Base-by-base conservation (phyloP, 1,140 invertebrate genomes). In the Melanaphis sacchari region DNA sequence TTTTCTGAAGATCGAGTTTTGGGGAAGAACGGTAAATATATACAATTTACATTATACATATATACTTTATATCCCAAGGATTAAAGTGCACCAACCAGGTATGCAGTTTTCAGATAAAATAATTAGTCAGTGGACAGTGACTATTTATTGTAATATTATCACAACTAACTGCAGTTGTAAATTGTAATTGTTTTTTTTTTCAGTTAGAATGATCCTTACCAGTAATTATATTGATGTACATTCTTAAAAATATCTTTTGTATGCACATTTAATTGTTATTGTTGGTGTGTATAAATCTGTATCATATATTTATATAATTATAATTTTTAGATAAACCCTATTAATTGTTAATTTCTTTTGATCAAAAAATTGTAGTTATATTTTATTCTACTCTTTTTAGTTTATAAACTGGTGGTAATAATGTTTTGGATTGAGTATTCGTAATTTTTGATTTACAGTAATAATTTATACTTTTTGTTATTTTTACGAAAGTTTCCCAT, bases 21-120 rank as follows among this genome's bases (percentile, higher is more conserved):
- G 4, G n/a, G 24, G n/a, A 15, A 91, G 8, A 82, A 38, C 24
- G 41, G 22, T 46, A 36, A 52, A 59, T 76, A 91, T 46, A 38
- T 38, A 91, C n/a, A n/a, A n/a, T n/a, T n/a, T 76, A 43, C 38
- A 91, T 46, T 46, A 43, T 43, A 43, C 43, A 43, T 43, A 3
- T 49, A 3, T 49, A 49, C 18, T 90, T 15, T 24, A 41, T 54
- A 90, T 81, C 59, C 22, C 38, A 0, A 7, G 43, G 91, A 92
- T 84, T 92, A 91, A 84, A n/a, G 22, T 1, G 11, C 9, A 18
- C 21, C 21, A 26, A 36, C 38, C 38, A 52, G 76, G 81, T 40
- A 81, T 84, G 91, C 81, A 82, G 22, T 92, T 92, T 91, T 84
- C 81, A 92, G 91, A 92, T 92, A 92, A 92, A 84, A 91, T 91